Base-by-base conservation (phyloP, 1,140 invertebrate species). In the Lethocerus indicus region DNA sequence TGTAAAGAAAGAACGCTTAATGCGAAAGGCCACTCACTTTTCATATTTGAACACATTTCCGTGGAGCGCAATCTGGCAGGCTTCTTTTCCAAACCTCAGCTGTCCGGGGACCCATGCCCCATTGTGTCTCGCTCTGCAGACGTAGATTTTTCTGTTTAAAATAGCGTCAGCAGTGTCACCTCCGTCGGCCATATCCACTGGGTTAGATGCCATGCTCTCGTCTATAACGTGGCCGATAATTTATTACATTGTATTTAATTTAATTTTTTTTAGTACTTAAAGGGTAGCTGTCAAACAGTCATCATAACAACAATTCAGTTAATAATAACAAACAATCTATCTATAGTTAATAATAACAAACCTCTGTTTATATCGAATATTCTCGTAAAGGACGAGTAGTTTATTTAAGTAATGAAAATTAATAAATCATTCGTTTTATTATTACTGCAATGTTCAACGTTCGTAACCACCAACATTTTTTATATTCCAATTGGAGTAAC, bases 21-120 rank as follows among this genome's bases (percentile, higher is more conserved):
- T n/a, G n/a, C n/a, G 18, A 4, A 24, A 43, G 18, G 6, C 14
- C 18, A 28, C 26, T 42, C 27, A 50, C 49, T 45, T 50, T 16
- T 43, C 40, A 12, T 40, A 50, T 32, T 66, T 67, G 39, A 71
- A 68, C 5, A 73, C 74, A 47, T 61, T 68, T n/a, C 71, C 71
- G 45, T 72, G 67, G 25, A 73, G 62, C 7, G 78, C 74, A 4
- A 83, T 75, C 12, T 74, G 71, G 57, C 83, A 87, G 2, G 13
- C 63, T 50, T 61, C 63, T 12, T 63, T 54, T 54, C 65, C 58
- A 14, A 43, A 43, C 13, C 42, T 67, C 53, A 73, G 64, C 63
- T 77, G 71, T 2, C 84, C 84, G 6, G 79, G 70, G 6, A 83
- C 73, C 72, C 74, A 80, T 27, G 80, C 67, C 1, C 78, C 77